Percentiles rank a stretch among this genome's conserved stretches.
Evolutionary conservation across 2,113 vertebrate species (phyloP).

Genomic region (Nannospalax galili): DNA sequence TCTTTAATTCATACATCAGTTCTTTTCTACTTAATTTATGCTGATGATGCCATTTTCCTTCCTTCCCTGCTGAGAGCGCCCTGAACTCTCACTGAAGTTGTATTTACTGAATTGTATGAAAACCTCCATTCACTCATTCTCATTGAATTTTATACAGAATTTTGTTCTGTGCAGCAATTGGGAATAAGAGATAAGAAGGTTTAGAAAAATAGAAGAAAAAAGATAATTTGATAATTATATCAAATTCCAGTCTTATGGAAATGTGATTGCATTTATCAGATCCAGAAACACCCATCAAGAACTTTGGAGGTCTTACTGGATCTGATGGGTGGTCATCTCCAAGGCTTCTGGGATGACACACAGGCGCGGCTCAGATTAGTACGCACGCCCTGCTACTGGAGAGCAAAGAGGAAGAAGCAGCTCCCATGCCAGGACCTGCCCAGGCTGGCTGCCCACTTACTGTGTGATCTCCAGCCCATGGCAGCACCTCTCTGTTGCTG

Average conservation of each 20-base stretch:
- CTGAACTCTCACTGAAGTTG: not conserved
- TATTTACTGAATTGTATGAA: not conserved
- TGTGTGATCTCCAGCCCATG: not conserved
- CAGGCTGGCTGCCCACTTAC: not conserved
- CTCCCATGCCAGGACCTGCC: not conserved
- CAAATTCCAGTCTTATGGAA: not conserved
- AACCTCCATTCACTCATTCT: not conserved
- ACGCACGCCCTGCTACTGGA: not conserved
- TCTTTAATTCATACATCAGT: not conserved
- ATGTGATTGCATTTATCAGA: not conserved
- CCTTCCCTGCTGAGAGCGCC: not conserved
- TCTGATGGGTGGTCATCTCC: not conserved
- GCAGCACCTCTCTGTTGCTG: not conserved
- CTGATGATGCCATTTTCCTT: not conserved
- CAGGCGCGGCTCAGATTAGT: not conserved
- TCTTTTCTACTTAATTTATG: not conserved
- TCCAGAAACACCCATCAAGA: not conserved
- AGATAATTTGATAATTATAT: not conserved
- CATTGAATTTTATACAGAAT: not conserved
- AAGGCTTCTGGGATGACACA: not conserved
- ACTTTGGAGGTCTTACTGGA: not conserved
- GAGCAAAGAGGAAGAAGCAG: not conserved
- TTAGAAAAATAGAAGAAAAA: constrained; percentile 22
- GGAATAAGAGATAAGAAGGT: not conserved
- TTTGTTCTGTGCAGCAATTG: not conserved